Evolutionary conservation across 2,113 vertebrate genomes (phyloP).

Genomic region (Diglossa brunneiventris): DNA sequence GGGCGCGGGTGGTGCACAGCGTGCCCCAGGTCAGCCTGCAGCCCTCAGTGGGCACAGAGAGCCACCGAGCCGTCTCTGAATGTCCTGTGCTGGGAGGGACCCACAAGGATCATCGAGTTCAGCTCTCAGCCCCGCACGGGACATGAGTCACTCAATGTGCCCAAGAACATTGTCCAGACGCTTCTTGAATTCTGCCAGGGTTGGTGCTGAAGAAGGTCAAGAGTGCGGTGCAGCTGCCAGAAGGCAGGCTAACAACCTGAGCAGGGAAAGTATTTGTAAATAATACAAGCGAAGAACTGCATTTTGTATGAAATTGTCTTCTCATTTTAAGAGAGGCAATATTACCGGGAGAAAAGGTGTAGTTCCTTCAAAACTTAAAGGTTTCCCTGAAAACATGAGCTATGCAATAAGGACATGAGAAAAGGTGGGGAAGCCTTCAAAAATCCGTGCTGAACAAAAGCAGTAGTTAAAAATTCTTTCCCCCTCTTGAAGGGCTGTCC

Average conservation of each 20-base stretch:
- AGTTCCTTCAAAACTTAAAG: not conserved
- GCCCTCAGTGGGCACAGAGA: fast-evolving
- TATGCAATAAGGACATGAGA: too few relatives aligned
- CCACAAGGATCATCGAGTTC: not conserved
- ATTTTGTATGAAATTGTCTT: not conserved
- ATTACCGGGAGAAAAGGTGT: fast-evolving
- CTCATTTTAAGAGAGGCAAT: fast-evolving
- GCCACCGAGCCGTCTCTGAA: fast-evolving
- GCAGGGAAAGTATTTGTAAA: not conserved
- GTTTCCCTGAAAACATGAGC: fast-evolving
- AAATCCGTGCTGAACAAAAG: not conserved
- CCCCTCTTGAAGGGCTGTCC: fast-evolving
- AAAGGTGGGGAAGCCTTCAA: fast-evolving
- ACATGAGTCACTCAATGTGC: not conserved
- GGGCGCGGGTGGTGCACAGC: fast-evolving
- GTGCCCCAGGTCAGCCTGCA: fast-evolving
- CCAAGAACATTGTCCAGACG: fast-evolving
- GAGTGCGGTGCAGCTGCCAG: too few relatives aligned
- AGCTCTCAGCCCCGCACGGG: not conserved
- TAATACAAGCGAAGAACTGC: fast-evolving
- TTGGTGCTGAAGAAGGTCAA: not conserved
- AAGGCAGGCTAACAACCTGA: not conserved
- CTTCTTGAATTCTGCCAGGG: too few relatives aligned
- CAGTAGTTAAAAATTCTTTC: fast-evolving
- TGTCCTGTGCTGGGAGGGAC: not conserved